These are phyloP conservation scores for Eumaeus atala DNA, from an alignment of 1,140 invertebrate species.

Conservation along the genomic window DNA sequence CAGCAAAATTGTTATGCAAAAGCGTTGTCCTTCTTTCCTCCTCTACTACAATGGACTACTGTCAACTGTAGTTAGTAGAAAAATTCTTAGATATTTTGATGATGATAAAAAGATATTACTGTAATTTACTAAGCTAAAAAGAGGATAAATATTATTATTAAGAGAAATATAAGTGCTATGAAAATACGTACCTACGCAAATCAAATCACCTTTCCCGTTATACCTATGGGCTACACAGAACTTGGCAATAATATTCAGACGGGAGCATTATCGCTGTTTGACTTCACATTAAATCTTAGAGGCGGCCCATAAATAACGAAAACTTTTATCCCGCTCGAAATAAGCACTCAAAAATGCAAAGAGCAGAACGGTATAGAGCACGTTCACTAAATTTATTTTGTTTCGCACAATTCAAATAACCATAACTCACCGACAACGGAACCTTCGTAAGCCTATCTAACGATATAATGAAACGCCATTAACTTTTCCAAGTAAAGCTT, in stretches of 20 bases:
- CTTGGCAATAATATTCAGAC: slow-evolving; percentile 53
- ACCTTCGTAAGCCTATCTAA: slow-evolving; percentile 65
- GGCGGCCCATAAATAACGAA: slow-evolving; percentile 67
- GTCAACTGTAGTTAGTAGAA: too few relatives aligned
- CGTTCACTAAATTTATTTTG: slow-evolving; percentile 74
- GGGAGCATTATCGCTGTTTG: slow-evolving; percentile 70
- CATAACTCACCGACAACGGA: slow-evolving; percentile 60
- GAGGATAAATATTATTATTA: not conserved
- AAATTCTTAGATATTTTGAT: too few relatives aligned
- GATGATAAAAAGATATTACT: too few relatives aligned
- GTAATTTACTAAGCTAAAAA: too few relatives aligned
- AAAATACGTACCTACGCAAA: slow-evolving; percentile 13
- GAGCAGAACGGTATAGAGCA: slow-evolving; percentile 71
- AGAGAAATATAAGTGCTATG: not conserved
- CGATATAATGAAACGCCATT: slow-evolving; percentile 72
- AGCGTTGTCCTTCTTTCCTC: too few relatives aligned
- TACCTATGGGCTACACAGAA: slow-evolving; percentile 13
- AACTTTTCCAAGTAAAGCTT: slow-evolving; percentile 59
- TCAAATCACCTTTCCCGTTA: slow-evolving; percentile 16
- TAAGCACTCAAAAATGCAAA: slow-evolving; percentile 75
- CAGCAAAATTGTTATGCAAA: too few relatives aligned
- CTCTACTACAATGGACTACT: too few relatives aligned
- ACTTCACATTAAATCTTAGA: slow-evolving; percentile 73
- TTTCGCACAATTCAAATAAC: slow-evolving; percentile 74
- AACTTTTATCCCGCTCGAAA: slow-evolving; percentile 72